Base-by-base conservation (phyloP, 2,797 vertebrate genomes). In the Thaleichthys pacificus region DNA sequence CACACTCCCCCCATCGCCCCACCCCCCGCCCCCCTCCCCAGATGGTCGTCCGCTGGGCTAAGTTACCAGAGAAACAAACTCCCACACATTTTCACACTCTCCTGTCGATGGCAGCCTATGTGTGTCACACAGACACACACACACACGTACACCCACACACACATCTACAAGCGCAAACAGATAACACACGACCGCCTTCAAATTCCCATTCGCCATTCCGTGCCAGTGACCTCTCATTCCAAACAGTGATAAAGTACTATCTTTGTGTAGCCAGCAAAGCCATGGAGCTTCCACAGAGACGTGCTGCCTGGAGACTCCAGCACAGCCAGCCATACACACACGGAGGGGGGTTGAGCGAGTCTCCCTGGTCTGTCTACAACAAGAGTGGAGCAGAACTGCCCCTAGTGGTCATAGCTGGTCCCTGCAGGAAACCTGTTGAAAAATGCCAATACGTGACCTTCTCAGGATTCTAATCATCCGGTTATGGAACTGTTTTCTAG, bases 41-140 rank as follows among this genome's bases (percentile, higher is more conserved):
- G 87, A 91, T 90, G 87, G 86, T 83, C 83, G 78, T 87, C 86
- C 86, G 84, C 82, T 84, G 82, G 79, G 70, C 74, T 72, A 75
- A 74, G 79, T 83, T 68, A 76, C 28, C 56, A 81, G 73, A 87
- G 87, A 84, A 83, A 1, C 64, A 58, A 51, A 57, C 60, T 68
- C 57, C 32, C 24, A 35, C 47, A 38, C 28, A 38, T 38, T 56
- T 30, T 49, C 62, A 57, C 49, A 54, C 62, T 17, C 28, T 3
- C 17, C 11, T 54, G 28, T 28, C 19, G 38, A 14, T 12, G n/a
- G 8, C 42, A 9, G 38, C 64, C 19, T 22, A 14, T 21, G 9
- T 49, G 28, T 68, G 9, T 51, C 57, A 63, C 61, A 78, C 87
- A 77, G 78, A 72, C 24, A 66, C 65, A 61, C 60, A 56, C 69